Conservation (phyloP, 35 echinoderm and acorn worm genomes). For the Hemicentrotus pulcherrimus region DNA sequence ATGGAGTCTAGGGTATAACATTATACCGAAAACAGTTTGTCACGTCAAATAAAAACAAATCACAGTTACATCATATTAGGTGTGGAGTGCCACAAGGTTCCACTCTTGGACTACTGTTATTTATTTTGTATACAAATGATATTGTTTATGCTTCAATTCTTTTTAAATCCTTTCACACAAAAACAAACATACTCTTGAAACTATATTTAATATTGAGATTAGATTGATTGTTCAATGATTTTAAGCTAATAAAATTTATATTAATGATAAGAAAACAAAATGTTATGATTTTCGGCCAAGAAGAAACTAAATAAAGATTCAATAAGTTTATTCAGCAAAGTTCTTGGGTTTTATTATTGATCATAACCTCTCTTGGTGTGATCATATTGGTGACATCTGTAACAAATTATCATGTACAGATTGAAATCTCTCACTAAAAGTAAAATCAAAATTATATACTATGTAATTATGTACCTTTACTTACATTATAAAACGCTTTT, state of each 20-base stretch:
- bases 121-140: background rate
- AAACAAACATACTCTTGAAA: background rate
- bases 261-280: background rate
- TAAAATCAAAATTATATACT: background rate
- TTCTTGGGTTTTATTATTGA: background rate
- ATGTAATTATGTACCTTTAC: no score
- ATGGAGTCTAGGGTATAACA: background rate
- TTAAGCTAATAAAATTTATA: background rate
- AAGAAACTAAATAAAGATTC: background rate
- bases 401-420: background rate
- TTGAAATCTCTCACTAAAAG: background rate
- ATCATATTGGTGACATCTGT: background rate
- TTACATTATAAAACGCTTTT: no score
- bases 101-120: background rate
- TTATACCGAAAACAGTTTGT: background rate
- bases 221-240: background rate
- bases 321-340: background rate
- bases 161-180: background rate
- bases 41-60: background rate
- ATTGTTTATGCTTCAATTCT: background rate
- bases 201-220: background rate
- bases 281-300: background rate
- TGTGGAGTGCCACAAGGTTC: slow-evolving; percentile 5
- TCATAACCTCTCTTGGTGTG: background rate
- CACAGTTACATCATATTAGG: background rate